Base-by-base conservation (phyloP, 2,113 vertebrate species). In the Scomber scombrus region DNA sequence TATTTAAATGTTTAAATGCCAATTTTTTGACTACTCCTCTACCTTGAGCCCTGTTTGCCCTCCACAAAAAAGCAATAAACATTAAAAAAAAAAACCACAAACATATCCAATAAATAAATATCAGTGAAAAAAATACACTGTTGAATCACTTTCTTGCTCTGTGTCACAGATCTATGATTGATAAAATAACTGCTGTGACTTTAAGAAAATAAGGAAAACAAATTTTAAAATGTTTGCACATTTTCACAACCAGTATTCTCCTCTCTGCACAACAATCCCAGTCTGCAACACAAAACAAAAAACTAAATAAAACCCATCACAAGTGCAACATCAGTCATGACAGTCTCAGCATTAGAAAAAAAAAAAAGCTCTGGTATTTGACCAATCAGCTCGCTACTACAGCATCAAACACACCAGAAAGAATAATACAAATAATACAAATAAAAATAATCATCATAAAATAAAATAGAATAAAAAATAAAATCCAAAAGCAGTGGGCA, bases 41-140 rank as follows among this genome's bases (percentile, higher is more conserved):
- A 75, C 43, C 65, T 73, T 54, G 78, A 81, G 77, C 91, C 80
- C 81, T 80, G 81, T 91, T 89, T 89, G 72, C 87, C 74, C 84
- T 86, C 84, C 66, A 69, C 80, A 71, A 68, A 67, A 81, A 88
- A 75, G 52, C 67, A 84, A 82, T 19, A 78, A 31, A 81, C 64
- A 73, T 51, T 55, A 82, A 82, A 75, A 29, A 65, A 81, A 87
- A 43, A 69, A 65, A 70, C 78, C 54, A 82, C 66, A 89, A 51
- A 89, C 89, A 89, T 73, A 64, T 90, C 72, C 83, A 94, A 94
- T 93, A 94, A 93, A 94, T 94, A 93, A 94, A 93, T 93, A 93
- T 82, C 90, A 92, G 91, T 91, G 92, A 92, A 80, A 88, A 88
- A 93, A 92, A 93, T 91, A 93, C 88, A 93, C 88, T 81, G 86